These are phyloP conservation scores for Arctia plantaginis DNA, from an alignment of 2,888 invertebrate species.

Conservation along the genomic window DNA sequence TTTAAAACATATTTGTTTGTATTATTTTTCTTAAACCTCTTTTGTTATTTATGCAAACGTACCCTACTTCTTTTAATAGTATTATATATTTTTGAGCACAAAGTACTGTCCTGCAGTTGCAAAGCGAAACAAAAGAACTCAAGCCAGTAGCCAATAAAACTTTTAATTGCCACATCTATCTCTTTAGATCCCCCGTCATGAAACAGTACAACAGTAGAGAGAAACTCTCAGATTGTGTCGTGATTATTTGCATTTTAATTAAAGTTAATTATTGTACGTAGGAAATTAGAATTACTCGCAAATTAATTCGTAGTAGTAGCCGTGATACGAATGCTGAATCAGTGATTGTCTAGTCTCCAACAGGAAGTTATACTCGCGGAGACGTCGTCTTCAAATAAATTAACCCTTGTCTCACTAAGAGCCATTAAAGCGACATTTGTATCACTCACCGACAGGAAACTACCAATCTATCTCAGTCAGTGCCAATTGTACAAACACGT, in stretches of 20 bases:
- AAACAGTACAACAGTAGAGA: constrained; percentile 8
- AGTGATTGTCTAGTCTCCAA: constrained; percentile 43
- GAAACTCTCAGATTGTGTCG: constrained; percentile 21
- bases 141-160: constrained; percentile 18
- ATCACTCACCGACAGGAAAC: constrained; percentile 77
- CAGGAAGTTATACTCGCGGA: constrained; percentile 58
- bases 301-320: constrained; percentile 31
- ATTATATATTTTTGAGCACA: background rate
- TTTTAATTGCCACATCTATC: constrained; percentile 25
- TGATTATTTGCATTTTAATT: constrained; percentile 24
- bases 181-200: constrained; percentile 12
- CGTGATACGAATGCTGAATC: constrained; percentile 46
- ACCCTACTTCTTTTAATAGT: background rate
- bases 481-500: constrained; percentile 69
- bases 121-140: constrained; percentile 1
- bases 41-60: background rate
- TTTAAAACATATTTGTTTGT: background rate
- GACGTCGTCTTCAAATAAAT: constrained; percentile 70
- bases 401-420: constrained; percentile 70
- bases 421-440: constrained; percentile 73
- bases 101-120: constrained; percentile 4
- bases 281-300: constrained; percentile 30
- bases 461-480: constrained; percentile 73
- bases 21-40: background rate
- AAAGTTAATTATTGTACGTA: constrained; percentile 23